Evolutionary conservation across 2,888 invertebrate genomes (phyloP).

Genomic region (Plutella xylostella): DNA sequence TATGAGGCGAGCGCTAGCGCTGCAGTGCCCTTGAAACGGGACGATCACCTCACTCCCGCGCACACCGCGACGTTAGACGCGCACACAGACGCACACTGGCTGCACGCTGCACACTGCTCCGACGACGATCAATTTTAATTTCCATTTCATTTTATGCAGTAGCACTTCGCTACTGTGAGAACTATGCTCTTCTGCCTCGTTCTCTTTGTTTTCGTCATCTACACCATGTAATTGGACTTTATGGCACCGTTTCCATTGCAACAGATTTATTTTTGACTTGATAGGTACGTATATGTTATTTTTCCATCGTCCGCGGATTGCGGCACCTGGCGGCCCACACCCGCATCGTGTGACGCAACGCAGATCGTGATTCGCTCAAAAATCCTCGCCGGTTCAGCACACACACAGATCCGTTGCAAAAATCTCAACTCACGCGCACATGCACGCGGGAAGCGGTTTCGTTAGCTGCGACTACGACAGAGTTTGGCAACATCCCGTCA

Average conservation of each 20-base stretch:
- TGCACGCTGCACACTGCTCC: constrained; percentile 12
- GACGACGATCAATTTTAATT: constrained; percentile 52
- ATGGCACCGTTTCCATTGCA: too few species aligned
- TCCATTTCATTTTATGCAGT: constrained; percentile 29
- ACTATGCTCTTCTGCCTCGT: too few species aligned
- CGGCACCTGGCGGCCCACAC: constrained; percentile 6
- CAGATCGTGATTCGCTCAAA: constrained; percentile 22
- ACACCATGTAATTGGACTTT: too few species aligned
- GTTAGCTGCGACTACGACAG: too few species aligned
- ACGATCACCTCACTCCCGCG: constrained; percentile 51
- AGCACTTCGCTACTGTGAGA: too few species aligned
- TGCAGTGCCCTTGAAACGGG: constrained; percentile 68
- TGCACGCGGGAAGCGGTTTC: too few species aligned
- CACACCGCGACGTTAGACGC: constrained; percentile 19
- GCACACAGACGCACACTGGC: constrained; percentile 22
- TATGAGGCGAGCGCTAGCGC: constrained; percentile 58
- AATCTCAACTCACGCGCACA: too few species aligned
- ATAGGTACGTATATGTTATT: too few species aligned
- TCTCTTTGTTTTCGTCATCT: too few species aligned
- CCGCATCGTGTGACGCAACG: constrained; percentile 30
- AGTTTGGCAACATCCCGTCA: too few species aligned
- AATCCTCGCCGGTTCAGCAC: constrained; percentile 20
- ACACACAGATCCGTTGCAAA: constrained; percentile 13
- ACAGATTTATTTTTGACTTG: too few species aligned
- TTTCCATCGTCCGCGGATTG: constrained; percentile 2